phyloP scores from a whole-genome alignment of 2,797 vertebrate species.

The Hydrolagus colliei region DNA sequence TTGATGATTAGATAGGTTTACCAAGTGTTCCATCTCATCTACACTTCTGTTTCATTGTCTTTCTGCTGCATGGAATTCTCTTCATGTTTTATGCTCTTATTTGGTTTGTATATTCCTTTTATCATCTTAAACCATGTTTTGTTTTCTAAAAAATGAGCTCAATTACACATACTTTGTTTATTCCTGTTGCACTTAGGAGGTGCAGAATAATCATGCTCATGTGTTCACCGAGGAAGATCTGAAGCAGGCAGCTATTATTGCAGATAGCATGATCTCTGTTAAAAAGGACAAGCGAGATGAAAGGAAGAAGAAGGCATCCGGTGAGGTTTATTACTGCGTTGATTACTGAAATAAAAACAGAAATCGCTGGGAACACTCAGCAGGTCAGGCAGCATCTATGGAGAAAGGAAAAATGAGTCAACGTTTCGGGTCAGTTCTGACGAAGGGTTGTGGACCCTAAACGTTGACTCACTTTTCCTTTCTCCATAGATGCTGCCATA shows the following conservation, averaged over 20 bases:
- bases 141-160: not conserved
- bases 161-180: constrained; percentile 19
- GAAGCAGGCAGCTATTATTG: constrained; percentile 59
- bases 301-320: constrained; percentile 76
- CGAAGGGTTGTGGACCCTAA: no score
- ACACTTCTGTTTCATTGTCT: not conserved
- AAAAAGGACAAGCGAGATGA: constrained; percentile 89
- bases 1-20: not conserved
- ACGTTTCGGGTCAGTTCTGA: no score
- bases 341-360: no score
- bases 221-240: constrained; percentile 86
- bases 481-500: no score
- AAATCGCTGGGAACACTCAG: no score
- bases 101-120: not conserved
- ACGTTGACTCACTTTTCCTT: no score
- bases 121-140: not conserved
- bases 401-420: no score
- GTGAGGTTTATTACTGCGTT: constrained; percentile 48
- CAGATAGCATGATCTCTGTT: constrained; percentile 56
- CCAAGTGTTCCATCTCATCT: not conserved
- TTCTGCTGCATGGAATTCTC: not conserved
- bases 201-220: constrained; percentile 82
- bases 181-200: constrained; percentile 61
- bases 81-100: not conserved
- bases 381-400: no score